Percentiles rank a stretch among this genome's conserved stretches.
These are phyloP conservation scores for Notodonta ziczac DNA, from an alignment of 2,888 invertebrate species.

Conservation along the genomic window DNA sequence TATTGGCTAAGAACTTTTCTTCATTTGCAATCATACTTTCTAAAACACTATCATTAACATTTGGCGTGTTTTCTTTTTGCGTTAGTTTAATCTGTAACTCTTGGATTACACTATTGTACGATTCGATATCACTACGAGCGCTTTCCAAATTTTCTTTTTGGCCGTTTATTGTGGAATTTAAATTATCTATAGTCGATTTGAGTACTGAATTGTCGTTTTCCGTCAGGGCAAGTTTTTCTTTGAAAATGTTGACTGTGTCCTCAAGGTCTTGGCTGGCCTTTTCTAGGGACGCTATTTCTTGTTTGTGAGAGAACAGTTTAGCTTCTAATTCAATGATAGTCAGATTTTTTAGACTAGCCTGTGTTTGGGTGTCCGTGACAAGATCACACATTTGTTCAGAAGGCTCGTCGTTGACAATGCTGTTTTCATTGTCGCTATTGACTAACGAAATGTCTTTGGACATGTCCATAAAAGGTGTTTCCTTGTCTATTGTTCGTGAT, in stretches of 20 bases:
- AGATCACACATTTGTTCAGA: conserved; percentile 42
- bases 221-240: conserved; percentile 49
- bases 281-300: conserved; percentile 59
- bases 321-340: conserved; percentile 58
- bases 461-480: conserved; percentile 60
- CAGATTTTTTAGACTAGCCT: conserved; percentile 55
- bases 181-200: conserved; percentile 57
- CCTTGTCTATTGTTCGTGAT: conserved; percentile 46
- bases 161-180: conserved; percentile 59
- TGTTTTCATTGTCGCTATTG: conserved; percentile 64
- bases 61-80: conserved; percentile 46
- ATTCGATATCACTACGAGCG: conserved; percentile 58
- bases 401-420: conserved; percentile 47
- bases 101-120: conserved; percentile 61
- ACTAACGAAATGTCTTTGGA: conserved; percentile 67
- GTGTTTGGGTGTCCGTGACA: conserved; percentile 49
- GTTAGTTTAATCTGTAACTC: conserved; percentile 63
- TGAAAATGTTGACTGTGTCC: conserved; percentile 46
- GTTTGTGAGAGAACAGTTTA: conserved; percentile 52
- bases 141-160: conserved; percentile 57
- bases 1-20: conserved; percentile 66
- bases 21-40: conserved; percentile 67
- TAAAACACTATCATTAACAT: conserved; percentile 51
- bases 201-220: conserved; percentile 62
- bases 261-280: conserved; percentile 54